phyloP scores from a whole-genome alignment of 2,113 vertebrate genomes.

The Harpagus bidentatus region DNA sequence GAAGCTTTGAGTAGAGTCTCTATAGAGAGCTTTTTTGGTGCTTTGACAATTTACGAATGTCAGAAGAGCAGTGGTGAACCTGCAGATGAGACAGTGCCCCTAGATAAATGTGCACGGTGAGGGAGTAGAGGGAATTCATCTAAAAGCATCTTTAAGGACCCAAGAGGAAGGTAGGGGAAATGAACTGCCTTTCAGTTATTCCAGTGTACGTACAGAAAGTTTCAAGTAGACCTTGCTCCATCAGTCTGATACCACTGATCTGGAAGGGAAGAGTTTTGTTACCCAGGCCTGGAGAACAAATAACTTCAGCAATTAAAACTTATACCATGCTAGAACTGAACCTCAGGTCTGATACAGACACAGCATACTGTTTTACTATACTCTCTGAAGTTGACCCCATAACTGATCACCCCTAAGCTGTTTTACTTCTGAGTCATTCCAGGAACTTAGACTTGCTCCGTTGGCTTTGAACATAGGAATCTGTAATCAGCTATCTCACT shows the following conservation, averaged over 20 bases:
- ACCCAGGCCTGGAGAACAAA: not conserved
- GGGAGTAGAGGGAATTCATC: not conserved
- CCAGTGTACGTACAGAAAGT: not conserved
- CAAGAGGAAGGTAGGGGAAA: not conserved
- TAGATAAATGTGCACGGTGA: not conserved
- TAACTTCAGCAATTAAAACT: not conserved
- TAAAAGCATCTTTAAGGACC: not conserved
- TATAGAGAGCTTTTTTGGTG: not conserved
- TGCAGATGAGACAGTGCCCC: not conserved
- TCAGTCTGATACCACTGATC: not conserved
- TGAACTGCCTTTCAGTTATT: not conserved
- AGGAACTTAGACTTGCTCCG: not conserved
- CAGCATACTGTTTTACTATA: accelerated
- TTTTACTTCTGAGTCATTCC: not conserved
- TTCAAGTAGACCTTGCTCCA: not conserved
- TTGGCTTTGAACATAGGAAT: not conserved
- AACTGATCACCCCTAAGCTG: not conserved
- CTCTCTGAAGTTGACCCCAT: not conserved
- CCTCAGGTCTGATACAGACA: not conserved
- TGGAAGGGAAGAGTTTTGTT: not conserved
- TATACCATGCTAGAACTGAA: accelerated
- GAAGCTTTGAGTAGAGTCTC: not conserved
- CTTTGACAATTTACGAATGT: not conserved
- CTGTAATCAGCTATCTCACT: accelerated
- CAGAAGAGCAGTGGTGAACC: not conserved